These are phyloP conservation scores for Micromussa lordhowensis DNA, from an alignment of 92 coral and sea anemone species.

Conservation along the genomic window DNA sequence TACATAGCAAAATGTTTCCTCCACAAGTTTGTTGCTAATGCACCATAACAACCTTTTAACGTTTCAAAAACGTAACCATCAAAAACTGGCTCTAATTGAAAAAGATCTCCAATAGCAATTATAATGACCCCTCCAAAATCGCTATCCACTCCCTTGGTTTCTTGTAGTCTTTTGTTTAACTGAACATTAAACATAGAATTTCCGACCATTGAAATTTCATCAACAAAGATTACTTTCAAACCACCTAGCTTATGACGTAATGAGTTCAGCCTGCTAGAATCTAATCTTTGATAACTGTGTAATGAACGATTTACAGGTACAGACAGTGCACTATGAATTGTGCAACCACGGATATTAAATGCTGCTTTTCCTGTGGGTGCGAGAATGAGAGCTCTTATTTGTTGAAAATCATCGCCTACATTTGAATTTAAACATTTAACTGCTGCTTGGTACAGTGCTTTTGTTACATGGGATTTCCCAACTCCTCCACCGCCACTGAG, in stretches of 20 bases:
- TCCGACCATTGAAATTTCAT: constrained; percentile 40
- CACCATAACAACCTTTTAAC: constrained; percentile 24
- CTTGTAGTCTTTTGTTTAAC: constrained; percentile 32
- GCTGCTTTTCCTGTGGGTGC: constrained; percentile 71
- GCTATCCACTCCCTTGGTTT: constrained; percentile 10
- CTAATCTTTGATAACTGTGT: background rate
- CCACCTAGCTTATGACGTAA: constrained; percentile 29
- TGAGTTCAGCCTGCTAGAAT: constrained; percentile 33
- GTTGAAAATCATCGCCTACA: constrained; percentile 44
- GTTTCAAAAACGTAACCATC: too few species aligned
- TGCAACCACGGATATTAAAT: constrained; percentile 38
- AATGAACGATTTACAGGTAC: constrained; percentile 43
- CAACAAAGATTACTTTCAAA: constrained; percentile 34
- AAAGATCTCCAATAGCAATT: background rate
- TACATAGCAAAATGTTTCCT: constrained; percentile 39
- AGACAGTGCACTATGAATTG: constrained; percentile 38
- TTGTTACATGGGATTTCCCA: constrained; percentile 65
- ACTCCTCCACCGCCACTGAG: constrained; percentile 61
- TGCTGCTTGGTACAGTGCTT: constrained; percentile 57
- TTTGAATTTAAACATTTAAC: constrained; percentile 16
- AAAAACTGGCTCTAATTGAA: too few species aligned
- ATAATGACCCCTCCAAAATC: constrained; percentile 42
- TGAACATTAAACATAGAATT: constrained; percentile 32
- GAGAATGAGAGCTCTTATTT: constrained; percentile 20
- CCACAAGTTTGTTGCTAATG: constrained; percentile 49